These are phyloP conservation scores for Drosophila tanythrix DNA, from an alignment of 2,888 invertebrate genomes.

Conservation along the genomic window DNA sequence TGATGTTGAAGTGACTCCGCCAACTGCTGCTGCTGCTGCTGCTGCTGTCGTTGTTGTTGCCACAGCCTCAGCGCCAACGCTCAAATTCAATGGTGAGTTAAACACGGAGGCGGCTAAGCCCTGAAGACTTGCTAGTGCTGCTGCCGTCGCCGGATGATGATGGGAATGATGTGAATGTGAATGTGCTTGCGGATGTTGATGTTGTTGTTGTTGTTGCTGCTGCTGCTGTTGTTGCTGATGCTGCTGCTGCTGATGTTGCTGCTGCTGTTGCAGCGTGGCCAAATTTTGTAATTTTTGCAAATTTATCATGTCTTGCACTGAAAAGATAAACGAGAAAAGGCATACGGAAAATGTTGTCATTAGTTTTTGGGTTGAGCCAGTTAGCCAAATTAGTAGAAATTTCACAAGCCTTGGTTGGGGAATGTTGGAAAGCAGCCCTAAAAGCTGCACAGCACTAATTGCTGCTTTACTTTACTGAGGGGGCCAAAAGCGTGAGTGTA, in stretches of 20 bases:
- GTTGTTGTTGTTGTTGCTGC: slow-evolving; percentile 83
- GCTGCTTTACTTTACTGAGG: slow-evolving; percentile 42
- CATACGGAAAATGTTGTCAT: slow-evolving; percentile 69
- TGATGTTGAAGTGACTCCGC: slow-evolving; percentile 44
- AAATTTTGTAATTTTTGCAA: slow-evolving; percentile 91
- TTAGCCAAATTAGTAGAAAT: slow-evolving; percentile 56
- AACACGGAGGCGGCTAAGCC: slow-evolving; percentile 88
- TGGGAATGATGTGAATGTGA: slow-evolving; percentile 86
- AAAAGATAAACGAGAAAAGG: slow-evolving; percentile 53
- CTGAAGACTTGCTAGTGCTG: slow-evolving; percentile 88
- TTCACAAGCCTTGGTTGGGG: slow-evolving; percentile 8
- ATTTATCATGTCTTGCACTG: slow-evolving; percentile 86
- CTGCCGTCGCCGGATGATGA: slow-evolving; percentile 81
- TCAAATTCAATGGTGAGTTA: slow-evolving; percentile 93
- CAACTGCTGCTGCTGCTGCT: slow-evolving; percentile 34
- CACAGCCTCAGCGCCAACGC: slow-evolving; percentile 87
- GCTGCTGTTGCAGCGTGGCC: slow-evolving; percentile 89
- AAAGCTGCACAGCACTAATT: slow-evolving; percentile 61
- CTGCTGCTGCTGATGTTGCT: slow-evolving; percentile 74
- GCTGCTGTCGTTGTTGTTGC: slow-evolving; percentile 50
- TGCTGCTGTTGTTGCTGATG: slow-evolving; percentile 67
- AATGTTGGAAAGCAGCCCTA: slow-evolving; percentile 31
- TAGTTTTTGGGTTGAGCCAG: slow-evolving; percentile 62
- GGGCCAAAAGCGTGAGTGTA: slow-evolving; percentile 13
- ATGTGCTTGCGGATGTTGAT: slow-evolving; percentile 85